phyloP scores from a whole-genome alignment of 1,140 invertebrate genomes.

The Apis dorsata region DNA sequence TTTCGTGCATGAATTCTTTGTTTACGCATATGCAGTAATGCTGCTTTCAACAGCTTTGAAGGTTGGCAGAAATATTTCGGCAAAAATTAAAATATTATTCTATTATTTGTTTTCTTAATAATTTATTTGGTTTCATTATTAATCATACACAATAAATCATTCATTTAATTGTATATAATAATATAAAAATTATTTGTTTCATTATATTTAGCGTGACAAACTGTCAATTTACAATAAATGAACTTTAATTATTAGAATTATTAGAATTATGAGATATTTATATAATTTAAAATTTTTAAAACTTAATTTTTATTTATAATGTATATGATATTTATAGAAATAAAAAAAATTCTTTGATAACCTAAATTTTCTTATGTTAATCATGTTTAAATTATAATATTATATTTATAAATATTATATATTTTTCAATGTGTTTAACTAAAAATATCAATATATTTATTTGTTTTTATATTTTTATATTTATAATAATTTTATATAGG shows the following conservation, averaged over 20 bases:
- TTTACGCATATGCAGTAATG: conserved; percentile 28
- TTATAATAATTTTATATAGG: neutral
- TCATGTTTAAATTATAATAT: neutral
- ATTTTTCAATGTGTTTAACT: neutral
- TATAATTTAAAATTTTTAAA: neutral
- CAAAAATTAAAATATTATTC: neutral
- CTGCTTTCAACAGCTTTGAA: conserved; percentile 27
- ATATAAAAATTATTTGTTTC: neutral
- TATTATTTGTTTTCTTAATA: neutral
- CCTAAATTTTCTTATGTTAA: conserved; percentile 31
- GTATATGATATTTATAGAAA: conserved; percentile 10
- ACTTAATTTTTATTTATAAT: neutral
- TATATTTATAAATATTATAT: neutral
- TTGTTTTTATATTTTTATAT: neutral
- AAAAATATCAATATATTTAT: neutral
- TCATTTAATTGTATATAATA: neutral
- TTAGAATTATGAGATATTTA: neutral
- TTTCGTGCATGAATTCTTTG: conserved; percentile 26
- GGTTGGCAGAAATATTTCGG: conserved; percentile 34
- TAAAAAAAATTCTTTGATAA: conserved; percentile 32
- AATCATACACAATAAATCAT: neutral
- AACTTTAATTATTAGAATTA: neutral
- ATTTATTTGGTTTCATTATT: neutral
- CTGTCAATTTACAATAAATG: conserved; percentile 32
- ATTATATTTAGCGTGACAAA: conserved; percentile 8